phyloP scores from a whole-genome alignment of 2,113 vertebrate genomes.

The Bungarus multicinctus region DNA sequence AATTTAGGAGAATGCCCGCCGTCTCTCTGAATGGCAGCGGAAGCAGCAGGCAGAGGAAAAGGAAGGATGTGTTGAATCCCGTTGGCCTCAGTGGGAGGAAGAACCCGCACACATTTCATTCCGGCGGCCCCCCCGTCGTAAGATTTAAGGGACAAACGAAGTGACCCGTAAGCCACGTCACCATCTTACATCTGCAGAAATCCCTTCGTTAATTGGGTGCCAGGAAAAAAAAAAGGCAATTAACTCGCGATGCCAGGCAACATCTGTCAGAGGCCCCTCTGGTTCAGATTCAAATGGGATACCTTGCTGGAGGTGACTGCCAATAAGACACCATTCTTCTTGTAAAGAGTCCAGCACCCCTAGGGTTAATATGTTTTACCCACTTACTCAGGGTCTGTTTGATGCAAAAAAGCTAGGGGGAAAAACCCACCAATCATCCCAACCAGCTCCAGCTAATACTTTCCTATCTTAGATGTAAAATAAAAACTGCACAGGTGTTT shows the following conservation, averaged over 20 bases:
- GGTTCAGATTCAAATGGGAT: background rate
- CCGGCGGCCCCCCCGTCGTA: rapidly evolving
- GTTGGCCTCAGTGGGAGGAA: too few relatives aligned
- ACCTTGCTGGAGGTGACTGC: background rate
- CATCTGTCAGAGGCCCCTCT: background rate
- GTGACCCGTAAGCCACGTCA: background rate
- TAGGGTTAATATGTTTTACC: background rate
- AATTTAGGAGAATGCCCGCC: slow-evolving; percentile 26
- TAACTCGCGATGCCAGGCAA: background rate
- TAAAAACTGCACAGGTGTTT: background rate
- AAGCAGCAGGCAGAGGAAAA: background rate
- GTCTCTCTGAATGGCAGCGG: slow-evolving; percentile 33
- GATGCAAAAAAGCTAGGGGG: background rate
- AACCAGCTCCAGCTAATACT: background rate
- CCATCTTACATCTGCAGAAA: background rate
- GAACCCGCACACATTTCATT: background rate
- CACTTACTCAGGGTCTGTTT: background rate
- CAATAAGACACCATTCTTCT: background rate
- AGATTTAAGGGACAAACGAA: background rate
- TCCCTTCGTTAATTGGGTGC: too few relatives aligned
- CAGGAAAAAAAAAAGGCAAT: background rate
- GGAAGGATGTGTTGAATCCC: background rate
- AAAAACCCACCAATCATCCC: background rate
- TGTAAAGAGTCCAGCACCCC: background rate
- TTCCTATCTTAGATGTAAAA: background rate